Conservation (phyloP, 1,140 invertebrate species). For the Drosophila mayri region DNA sequence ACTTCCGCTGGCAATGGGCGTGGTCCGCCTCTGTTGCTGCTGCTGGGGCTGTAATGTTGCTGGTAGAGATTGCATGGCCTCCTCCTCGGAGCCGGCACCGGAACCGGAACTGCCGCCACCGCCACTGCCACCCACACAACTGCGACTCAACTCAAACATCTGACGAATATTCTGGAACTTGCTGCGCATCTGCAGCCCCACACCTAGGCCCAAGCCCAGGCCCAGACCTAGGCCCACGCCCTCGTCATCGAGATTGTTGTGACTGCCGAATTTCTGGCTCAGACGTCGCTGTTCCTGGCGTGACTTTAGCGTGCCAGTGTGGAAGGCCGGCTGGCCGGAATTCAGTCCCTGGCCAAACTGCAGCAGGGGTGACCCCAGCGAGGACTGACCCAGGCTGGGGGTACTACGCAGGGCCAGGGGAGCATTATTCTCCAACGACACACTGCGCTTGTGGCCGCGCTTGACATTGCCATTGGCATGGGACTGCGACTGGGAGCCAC, state of each 20-base stretch:
- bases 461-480: constrained; percentile 30
- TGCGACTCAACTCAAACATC: constrained; percentile 81
- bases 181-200: constrained; percentile 58
- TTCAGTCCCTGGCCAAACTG: constrained; percentile 29
- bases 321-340: constrained; percentile 32
- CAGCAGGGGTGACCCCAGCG: constrained; percentile 57
- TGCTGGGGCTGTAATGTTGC: constrained; percentile 48
- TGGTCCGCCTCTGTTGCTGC: constrained; percentile 59
- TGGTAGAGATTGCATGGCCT: constrained; percentile 62
- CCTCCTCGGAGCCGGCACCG: constrained; percentile 27
- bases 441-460: constrained; percentile 80
- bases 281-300: constrained; percentile 78
- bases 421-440: constrained; percentile 77
- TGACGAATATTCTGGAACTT: constrained; percentile 84
- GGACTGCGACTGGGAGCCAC: not conserved
- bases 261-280: constrained; percentile 80
- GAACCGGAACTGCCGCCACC: constrained; percentile 15
- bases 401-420: constrained; percentile 59
- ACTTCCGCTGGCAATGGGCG: constrained; percentile 65
- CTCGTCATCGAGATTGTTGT: constrained; percentile 80
- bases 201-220: constrained; percentile 16
- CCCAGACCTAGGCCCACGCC: constrained; percentile 8
- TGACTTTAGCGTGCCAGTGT: constrained; percentile 82
- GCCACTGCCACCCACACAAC: constrained; percentile 30
- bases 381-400: constrained; percentile 55